Conservation (phyloP, 2,797 vertebrate genomes). For the Remorina albescens region DNA sequence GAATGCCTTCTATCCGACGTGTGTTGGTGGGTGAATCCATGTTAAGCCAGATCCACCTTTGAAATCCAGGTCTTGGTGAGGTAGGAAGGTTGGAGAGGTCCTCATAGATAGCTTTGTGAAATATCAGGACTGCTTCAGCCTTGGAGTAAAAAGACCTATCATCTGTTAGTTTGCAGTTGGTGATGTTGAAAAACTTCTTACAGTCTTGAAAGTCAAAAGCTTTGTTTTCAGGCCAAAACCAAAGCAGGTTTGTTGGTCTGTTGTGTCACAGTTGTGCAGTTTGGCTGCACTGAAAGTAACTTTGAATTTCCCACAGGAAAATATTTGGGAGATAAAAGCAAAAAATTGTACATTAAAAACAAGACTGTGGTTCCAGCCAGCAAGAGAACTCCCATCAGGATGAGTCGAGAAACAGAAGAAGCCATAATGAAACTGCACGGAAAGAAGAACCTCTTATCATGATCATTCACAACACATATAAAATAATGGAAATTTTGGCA, state of each 20-base stretch:
- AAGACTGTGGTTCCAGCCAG: constrained; percentile 19
- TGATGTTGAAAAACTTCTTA: constrained; percentile 85
- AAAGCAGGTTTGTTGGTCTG: constrained; percentile 85
- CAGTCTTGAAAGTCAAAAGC: constrained; percentile 87
- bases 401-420: background rate
- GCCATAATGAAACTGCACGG: constrained; percentile 36
- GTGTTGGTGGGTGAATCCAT: constrained; percentile 88
- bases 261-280: background rate
- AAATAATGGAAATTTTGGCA: too few relatives aligned
- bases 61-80: constrained; percentile 85
- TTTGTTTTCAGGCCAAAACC: constrained; percentile 90
- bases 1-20: constrained; percentile 84
- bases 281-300: background rate
- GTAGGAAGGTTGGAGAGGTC: constrained; percentile 89
- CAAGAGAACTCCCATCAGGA: background rate
- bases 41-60: constrained; percentile 94
- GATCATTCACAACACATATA: background rate
- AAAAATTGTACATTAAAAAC: constrained; percentile 40
- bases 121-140: constrained; percentile 87
- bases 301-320: background rate
- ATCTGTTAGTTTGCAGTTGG: constrained; percentile 87
- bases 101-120: constrained; percentile 87
- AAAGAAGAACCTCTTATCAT: constrained; percentile 46
- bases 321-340: constrained; percentile 11
- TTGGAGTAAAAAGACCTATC: constrained; percentile 85